Evolutionary conservation across 2,797 vertebrate genomes (phyloP), one percentile per base, ranked within the genome.

Genomic region (Peromyscus melanophrys): DNA sequence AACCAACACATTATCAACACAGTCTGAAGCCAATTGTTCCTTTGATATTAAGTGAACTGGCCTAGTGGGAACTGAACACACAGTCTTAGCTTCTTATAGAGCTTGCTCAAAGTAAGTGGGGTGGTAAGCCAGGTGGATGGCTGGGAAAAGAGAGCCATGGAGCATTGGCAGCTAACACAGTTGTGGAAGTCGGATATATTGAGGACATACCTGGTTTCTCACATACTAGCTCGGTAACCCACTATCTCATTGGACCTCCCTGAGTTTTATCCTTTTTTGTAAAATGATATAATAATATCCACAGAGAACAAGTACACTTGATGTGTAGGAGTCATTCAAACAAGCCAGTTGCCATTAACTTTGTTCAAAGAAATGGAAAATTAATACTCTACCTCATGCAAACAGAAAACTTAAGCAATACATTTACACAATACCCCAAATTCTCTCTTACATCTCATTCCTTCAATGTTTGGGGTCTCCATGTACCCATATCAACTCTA

Each of bases 291-390:
- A n/a, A 27, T 89, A 78, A 34, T 59, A 59, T 17, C 34, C 37
- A 89, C 19, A 92, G 67, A 65, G 93, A 65, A 85, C 78, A 82
- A 57, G 49, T 85, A 52, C 52, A 12, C n/a, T 95, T 81, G 77
- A 77, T 96, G 29, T 17, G 37, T 27, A 93, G 19, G 69, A 95
- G 80, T 4, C 23, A 52, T 57, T 89, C 55, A 93, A 91, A 81
- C 57, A 81, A 91, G 23, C 57, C n/a, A 71, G 3, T 65, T 86
- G 8, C 40, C 49, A 55, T 89, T 96, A 77, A 37, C 67, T 96
- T 94, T 89, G 59, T 94, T 81, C 87, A 89, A 4, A 94, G 59
- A 90, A 76, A 94, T 52, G 88, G 31, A 71, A 96, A 96, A 90
- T 55, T 80, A 93, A 65, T 17, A 43, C 6, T 34, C 16, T 1